Conservation (phyloP, 2,888 invertebrate genomes). For the Globia sparganii region DNA sequence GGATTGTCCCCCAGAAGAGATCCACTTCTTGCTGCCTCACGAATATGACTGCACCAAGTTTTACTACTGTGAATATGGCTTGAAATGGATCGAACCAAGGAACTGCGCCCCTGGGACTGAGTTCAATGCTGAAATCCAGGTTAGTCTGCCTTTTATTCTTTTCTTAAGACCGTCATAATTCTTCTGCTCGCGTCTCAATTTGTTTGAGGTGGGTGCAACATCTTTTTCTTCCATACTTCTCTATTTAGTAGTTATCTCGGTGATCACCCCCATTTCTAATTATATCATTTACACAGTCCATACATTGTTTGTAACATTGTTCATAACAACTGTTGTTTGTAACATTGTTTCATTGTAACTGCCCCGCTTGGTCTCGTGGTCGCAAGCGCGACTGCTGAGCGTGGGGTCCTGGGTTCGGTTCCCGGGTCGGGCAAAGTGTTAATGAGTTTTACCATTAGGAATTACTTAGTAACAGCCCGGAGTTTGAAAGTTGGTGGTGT, state of each 20-base stretch:
- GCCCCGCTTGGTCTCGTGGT: no score
- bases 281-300: not conserved
- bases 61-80: conserved; percentile 83
- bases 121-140: conserved; percentile 76
- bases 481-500: no score
- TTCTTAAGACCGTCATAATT: not conserved
- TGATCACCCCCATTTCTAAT: not conserved
- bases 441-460: no score
- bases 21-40: conserved; percentile 77
- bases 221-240: no score
- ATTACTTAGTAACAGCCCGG: no score
- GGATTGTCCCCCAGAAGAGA: conserved; percentile 91
- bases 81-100: conserved; percentile 67
- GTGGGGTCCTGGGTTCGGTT: no score
- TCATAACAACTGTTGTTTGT: no score
- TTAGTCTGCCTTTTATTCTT: conserved; percentile 48
- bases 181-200: no score
- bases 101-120: conserved; percentile 78
- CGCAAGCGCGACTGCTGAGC: no score
- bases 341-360: no score
- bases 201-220: no score
- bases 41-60: conserved; percentile 83
- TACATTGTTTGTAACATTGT: fast-evolving
- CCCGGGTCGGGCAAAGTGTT: no score
- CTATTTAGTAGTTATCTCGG: not conserved